Evolutionary conservation across 37 sponge, comb jelly and placozoan genomes (phyloP), one percentile per base, ranked within the genome.

Genomic region (Beroe forskalii): DNA sequence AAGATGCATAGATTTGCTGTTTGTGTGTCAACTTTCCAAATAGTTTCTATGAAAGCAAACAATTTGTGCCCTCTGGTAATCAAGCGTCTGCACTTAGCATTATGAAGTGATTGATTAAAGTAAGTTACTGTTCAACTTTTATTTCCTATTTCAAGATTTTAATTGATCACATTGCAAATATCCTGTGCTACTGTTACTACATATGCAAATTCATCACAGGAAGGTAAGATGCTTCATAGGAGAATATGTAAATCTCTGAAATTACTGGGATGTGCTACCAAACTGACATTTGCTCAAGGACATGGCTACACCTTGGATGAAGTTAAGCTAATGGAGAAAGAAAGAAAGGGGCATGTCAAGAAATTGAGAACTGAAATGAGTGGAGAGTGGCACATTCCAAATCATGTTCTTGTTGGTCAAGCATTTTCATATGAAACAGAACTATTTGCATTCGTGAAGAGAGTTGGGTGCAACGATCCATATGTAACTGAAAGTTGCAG

Each of bases 391-490:
- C 86, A 80, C 27, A 80, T 80, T 6, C 86, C 86, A 30, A 44
- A 43, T 1, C 86, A 80, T 44, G 20, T 80, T 9, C 86, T 43
- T 4, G 31, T 23, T 4, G 55, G 86, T 20, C 55, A 80, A 43
- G 44, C 86, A 24, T 80, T 80, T 25, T 80, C 86, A 23, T 80
- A 80, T 44, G 86, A 80, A n/a, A 80, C 86, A 80, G 86, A 80
- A 44, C 43, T 80, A 19, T 44, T n/a, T 44, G 40, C 86, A 23
- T 80, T 80, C 40, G 27, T 44, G 4, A 41, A 43, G 25, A 41
- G 86, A 41, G 42, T 80, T 44, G 86, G 86, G 14, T 80, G 86
- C 30, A 41, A 80, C 55, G 35, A 23, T 25, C 6, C 43, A 3
- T 80, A 80, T 24, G 42, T 44, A 12, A 9, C 86, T 36, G 72